Evolutionary conservation across 2,797 vertebrate genomes (phyloP).

Genomic region (Tragelaphus eurycerus): DNA sequence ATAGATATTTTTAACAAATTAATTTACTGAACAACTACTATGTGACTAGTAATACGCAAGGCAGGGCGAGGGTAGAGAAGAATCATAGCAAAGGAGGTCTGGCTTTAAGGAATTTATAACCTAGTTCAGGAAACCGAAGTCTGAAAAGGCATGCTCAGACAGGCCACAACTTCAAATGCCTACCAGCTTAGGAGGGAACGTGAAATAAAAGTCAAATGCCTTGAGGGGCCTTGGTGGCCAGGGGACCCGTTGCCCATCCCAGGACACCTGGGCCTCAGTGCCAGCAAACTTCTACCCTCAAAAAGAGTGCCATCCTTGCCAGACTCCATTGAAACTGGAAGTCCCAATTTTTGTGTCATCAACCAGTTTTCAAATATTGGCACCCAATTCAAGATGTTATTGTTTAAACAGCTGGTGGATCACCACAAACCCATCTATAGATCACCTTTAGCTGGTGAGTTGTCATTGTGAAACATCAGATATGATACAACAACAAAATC

Average conservation of each 20-base stretch:
- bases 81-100: neutral
- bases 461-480: neutral
- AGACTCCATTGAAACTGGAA: accelerated
- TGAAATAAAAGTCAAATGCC: neutral
- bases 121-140: neutral
- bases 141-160: neutral
- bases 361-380: neutral
- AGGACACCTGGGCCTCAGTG: accelerated
- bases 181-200: neutral
- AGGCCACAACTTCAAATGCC: neutral
- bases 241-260: accelerated
- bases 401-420: neutral
- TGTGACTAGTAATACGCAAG: neutral
- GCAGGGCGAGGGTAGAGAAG: neutral
- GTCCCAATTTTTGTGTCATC: no score
- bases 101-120: neutral
- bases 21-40: neutral
- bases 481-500: neutral
- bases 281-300: no score
- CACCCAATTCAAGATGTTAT: neutral
- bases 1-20: neutral
- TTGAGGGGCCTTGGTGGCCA: neutral
- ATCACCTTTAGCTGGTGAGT: neutral
- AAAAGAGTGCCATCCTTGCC: neutral
- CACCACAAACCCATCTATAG: neutral